Conservation (phyloP, 2,888 invertebrate species). For the Taphrorychus bicolor region DNA sequence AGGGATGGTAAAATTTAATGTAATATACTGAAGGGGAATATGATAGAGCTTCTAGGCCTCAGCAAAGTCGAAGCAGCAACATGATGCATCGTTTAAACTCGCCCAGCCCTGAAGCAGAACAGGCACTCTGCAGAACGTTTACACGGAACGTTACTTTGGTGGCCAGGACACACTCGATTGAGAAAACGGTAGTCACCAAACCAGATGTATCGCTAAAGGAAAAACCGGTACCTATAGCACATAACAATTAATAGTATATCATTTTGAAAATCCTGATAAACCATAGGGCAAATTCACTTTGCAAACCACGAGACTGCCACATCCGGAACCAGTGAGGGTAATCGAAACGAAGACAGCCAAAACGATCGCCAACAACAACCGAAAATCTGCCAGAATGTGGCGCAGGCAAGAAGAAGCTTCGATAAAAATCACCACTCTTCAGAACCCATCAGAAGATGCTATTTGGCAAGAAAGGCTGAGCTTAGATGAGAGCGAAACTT, state of each 20-base stretch:
- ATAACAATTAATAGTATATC: not conserved
- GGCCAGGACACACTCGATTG: slow-evolving; percentile 4
- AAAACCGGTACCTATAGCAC: not conserved
- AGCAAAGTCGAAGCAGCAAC: not conserved
- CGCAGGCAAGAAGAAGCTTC: slow-evolving; percentile 51
- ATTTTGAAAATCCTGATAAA: too few species aligned
- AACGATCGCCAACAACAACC: slow-evolving; percentile 74
- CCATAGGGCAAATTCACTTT: slow-evolving; percentile 65
- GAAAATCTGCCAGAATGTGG: slow-evolving; percentile 65
- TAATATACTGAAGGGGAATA: too few species aligned
- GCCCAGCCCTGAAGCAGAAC: not conserved
- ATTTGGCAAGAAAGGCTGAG: not conserved
- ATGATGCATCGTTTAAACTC: not conserved
- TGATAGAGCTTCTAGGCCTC: not conserved
- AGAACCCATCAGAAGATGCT: not conserved
- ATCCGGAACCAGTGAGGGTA: slow-evolving; percentile 72
- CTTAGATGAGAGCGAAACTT: slow-evolving; percentile 16
- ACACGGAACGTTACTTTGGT: slow-evolving; percentile 15
- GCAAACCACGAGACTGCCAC: slow-evolving; percentile 76
- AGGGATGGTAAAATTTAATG: too few species aligned
- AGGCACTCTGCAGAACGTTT: not conserved
- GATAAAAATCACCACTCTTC: not conserved
- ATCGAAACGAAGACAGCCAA: slow-evolving; percentile 76
- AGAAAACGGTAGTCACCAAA: not conserved
- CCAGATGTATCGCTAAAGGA: not conserved